Conservation (phyloP, 2,888 invertebrate species). For the Drosophila macrothrix region DNA sequence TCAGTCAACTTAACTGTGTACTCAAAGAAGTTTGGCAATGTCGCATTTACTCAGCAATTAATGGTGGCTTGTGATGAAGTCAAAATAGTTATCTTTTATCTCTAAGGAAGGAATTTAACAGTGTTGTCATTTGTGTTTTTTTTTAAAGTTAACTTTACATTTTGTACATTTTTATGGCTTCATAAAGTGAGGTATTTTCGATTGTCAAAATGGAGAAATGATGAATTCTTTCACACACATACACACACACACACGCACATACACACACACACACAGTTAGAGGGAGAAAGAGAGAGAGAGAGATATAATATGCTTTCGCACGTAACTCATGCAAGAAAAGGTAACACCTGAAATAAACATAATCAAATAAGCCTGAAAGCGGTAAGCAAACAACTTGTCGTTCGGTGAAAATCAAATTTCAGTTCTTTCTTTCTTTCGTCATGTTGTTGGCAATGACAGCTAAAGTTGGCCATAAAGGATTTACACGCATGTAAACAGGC, state of each 20-base stretch:
- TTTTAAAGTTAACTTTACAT: not conserved
- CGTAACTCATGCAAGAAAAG: slow-evolving; percentile 29
- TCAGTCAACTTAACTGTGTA: not conserved
- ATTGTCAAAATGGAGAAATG: not conserved
- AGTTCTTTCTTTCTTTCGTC: slow-evolving; percentile 24
- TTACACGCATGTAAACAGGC: slow-evolving; percentile 75
- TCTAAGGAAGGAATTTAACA: not conserved
- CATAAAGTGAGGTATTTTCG: not conserved
- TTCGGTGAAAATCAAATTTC: slow-evolving; percentile 72
- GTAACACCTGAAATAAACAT: slow-evolving; percentile 72
- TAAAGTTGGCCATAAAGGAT: slow-evolving; percentile 74
- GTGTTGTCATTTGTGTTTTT: not conserved
- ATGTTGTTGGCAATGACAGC: slow-evolving; percentile 39
- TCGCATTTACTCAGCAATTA: not conserved
- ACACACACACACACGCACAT: not conserved
- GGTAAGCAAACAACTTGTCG: slow-evolving; percentile 58
- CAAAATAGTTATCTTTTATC: not conserved
- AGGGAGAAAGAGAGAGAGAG: not conserved
- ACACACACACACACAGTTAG: not conserved
- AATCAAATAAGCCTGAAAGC: slow-evolving; percentile 74
- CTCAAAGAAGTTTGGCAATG: not conserved
- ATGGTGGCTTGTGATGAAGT: not conserved
- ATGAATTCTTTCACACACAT: not conserved
- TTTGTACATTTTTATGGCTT: not conserved
- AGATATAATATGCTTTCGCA: slow-evolving; percentile 31